A percentile compares a stretch with the other conserved stretches of the same genome.
Evolutionary conservation across 1,140 invertebrate genomes (phyloP).

Genomic region (Ladona fulva): DNA sequence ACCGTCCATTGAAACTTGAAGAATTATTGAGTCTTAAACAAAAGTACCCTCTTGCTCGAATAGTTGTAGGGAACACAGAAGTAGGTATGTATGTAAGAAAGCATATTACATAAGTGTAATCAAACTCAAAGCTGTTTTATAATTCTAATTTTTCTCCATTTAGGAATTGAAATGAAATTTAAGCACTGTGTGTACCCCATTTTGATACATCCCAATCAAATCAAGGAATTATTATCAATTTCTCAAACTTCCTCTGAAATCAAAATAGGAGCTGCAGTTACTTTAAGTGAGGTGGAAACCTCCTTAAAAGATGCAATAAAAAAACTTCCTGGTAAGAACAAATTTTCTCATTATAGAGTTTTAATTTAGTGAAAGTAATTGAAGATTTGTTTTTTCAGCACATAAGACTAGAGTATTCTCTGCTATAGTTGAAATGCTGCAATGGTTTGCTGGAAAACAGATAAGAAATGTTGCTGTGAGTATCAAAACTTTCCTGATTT

Average conservation of each 20-base stretch:
- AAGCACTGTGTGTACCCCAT: conserved; percentile 75
- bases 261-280: conserved; percentile 70
- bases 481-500: conserved; percentile 23
- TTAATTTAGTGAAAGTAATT: not conserved
- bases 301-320: conserved; percentile 49
- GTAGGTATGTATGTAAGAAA: conserved; percentile 46
- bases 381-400: not conserved
- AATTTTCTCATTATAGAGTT: conserved; percentile 25
- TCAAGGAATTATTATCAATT: conserved; percentile 58
- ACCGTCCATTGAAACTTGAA: conserved; percentile 59
- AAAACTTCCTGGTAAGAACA: conserved; percentile 17
- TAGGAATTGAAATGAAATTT: conserved; percentile 82
- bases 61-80: conserved; percentile 93
- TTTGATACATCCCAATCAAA: conserved; percentile 65
- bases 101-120: conserved; percentile 32
- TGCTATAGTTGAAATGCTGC: conserved; percentile 73
- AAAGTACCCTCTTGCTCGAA: conserved; percentile 61
- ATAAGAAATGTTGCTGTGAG: conserved; percentile 72
- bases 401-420: conserved; percentile 55
- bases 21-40: conserved; percentile 67
- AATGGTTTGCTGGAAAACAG: conserved; percentile 92
- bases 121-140: too few species aligned
- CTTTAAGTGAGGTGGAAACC: conserved; percentile 61
- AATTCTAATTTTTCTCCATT: conserved; percentile 19
- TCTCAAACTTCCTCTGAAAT: conserved; percentile 46